These are phyloP conservation scores for Gadus macrocephalus DNA, from an alignment of 2,113 vertebrate species.

Conservation along the genomic window DNA sequence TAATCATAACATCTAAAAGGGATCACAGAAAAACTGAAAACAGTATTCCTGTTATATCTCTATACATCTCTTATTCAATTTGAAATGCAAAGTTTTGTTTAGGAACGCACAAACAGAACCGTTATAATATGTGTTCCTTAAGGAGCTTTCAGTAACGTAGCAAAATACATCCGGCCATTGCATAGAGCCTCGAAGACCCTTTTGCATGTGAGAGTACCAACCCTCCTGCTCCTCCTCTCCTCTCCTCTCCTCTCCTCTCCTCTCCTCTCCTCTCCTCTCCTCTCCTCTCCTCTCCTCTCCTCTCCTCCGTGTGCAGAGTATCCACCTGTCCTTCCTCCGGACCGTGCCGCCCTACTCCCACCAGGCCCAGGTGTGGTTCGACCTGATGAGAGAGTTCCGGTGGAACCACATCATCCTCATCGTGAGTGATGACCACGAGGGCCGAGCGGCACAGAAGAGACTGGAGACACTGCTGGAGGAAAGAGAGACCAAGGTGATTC, in stretches of 20 bases:
- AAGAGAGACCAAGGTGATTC: slow-evolving; percentile 92
- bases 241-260: background rate
- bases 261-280: background rate
- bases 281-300: background rate
- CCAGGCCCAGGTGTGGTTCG: slow-evolving; percentile 98
- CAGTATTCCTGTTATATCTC: too few species aligned
- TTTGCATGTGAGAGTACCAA: too few species aligned
- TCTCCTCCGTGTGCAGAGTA: slow-evolving; percentile 77
- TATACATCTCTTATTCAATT: too few species aligned
- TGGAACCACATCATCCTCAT: slow-evolving; percentile 99
- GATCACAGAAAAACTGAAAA: too few species aligned
- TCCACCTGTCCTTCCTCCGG: slow-evolving; percentile 95
- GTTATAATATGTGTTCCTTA: too few species aligned
- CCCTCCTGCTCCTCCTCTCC: background rate
- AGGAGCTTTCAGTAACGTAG: too few species aligned
- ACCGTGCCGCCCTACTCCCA: slow-evolving; percentile 96
- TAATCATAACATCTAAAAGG: too few species aligned
- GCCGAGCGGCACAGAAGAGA: slow-evolving; percentile 93
- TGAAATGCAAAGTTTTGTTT: too few species aligned
- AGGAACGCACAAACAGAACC: too few species aligned
- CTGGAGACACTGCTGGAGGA: slow-evolving; percentile 97
- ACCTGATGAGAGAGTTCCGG: slow-evolving; percentile 96
- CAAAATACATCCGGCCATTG: too few species aligned
- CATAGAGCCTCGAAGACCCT: too few species aligned
- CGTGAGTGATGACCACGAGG: slow-evolving; percentile 97